A percentile compares a stretch with the other conserved stretches of the same genome.
Evolutionary conservation across 2,888 invertebrate genomes (phyloP).

Genomic region (Drosophila tripunctata): DNA sequence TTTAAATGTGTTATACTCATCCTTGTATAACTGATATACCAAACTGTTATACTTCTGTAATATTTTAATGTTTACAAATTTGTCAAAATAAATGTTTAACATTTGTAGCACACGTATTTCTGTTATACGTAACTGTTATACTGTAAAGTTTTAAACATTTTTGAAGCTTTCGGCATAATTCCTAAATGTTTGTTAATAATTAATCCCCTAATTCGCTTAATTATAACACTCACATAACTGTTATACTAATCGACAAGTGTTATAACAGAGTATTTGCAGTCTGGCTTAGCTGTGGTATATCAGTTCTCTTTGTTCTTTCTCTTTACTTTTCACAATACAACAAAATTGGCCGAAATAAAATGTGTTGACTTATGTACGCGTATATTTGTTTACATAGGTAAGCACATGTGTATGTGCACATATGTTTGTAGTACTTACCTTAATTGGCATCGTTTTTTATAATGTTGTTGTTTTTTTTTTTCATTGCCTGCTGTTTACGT

Average conservation of each 20-base stretch:
- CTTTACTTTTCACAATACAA: neutral
- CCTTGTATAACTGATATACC: neutral
- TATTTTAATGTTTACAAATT: neutral
- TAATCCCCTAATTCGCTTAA: neutral
- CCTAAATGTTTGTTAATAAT: neutral
- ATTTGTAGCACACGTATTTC: neutral
- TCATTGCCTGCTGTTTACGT: conserved; percentile 37
- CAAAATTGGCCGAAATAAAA: conserved; percentile 12
- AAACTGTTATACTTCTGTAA: neutral
- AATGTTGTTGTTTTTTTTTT: conserved; percentile 16
- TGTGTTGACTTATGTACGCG: neutral
- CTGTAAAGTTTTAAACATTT: neutral
- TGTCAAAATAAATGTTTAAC: neutral
- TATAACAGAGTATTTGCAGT: neutral
- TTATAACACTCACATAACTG: neutral
- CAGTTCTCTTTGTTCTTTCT: neutral
- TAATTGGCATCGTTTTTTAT: conserved; percentile 38
- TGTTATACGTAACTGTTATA: neutral
- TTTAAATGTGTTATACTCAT: neutral
- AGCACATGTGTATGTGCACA: conserved; percentile 4
- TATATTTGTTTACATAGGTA: conserved; percentile 1
- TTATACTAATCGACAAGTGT: neutral
- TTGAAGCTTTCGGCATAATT: neutral
- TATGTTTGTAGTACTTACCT: conserved; percentile 25
- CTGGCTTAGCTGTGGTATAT: neutral